A percentile compares a stretch with the other conserved stretches of the same genome.
Evolutionary conservation across 1,140 invertebrate genomes (phyloP).

Genomic region (Episyrphus balteatus): DNA sequence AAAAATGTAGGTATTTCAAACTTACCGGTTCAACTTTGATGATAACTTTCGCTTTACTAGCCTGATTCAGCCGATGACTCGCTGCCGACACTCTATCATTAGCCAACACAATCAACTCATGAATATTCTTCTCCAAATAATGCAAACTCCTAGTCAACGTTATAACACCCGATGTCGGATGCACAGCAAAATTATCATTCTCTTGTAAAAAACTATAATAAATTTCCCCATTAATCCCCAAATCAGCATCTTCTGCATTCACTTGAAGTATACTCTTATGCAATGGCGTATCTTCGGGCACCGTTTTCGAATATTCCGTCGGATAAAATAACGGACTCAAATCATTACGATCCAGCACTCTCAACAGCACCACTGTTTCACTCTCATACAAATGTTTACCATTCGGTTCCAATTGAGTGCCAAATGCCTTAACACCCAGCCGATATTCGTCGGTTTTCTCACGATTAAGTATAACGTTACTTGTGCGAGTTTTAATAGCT

Average conservation of each 20-base stretch:
- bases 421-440: constrained; percentile 62
- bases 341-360: constrained; percentile 81
- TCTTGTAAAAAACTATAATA: constrained; percentile 86
- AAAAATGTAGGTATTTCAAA: neutral
- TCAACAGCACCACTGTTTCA: constrained; percentile 64
- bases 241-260: constrained; percentile 84
- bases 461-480: constrained; percentile 76
- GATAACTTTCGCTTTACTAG: constrained; percentile 59
- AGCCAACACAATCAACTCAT: constrained; percentile 69
- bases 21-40: constrained; percentile 54
- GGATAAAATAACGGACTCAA: constrained; percentile 85
- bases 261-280: constrained; percentile 67
- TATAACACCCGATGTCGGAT: constrained; percentile 83
- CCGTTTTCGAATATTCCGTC: constrained; percentile 69
- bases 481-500: constrained; percentile 72
- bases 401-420: constrained; percentile 36
- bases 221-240: constrained; percentile 88
- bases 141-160: constrained; percentile 69
- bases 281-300: constrained; percentile 80
- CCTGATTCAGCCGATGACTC: constrained; percentile 45
- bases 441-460: constrained; percentile 77
- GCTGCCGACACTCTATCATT: constrained; percentile 67
- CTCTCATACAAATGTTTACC: constrained; percentile 53
- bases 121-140: constrained; percentile 53
- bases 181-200: constrained; percentile 77